phyloP scores from a whole-genome alignment of 2,888 invertebrate genomes.

The Eulithis testata region DNA sequence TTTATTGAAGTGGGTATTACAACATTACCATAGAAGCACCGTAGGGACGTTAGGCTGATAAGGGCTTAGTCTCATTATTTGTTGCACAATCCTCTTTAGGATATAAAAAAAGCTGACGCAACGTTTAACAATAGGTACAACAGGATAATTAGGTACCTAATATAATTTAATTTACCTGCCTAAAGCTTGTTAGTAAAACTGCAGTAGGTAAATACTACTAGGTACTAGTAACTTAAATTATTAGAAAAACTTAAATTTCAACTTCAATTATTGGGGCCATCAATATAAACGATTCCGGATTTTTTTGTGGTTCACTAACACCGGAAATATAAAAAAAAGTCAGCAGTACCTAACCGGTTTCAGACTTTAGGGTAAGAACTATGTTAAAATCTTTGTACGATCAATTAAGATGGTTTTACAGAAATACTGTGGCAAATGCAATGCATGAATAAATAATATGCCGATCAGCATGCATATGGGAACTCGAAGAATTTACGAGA shows the following conservation, averaged over 20 bases:
- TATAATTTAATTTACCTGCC: neutral
- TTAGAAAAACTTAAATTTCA: no score
- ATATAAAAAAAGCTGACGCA: slow-evolving; percentile 41
- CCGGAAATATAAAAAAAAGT: no score
- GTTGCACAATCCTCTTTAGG: slow-evolving; percentile 35
- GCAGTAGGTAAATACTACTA: no score
- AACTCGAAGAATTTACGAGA: slow-evolving; percentile 28
- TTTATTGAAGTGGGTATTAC: slow-evolving; percentile 13
- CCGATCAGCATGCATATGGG: slow-evolving; percentile 40
- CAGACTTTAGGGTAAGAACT: no score
- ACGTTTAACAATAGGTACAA: slow-evolving; percentile 16
- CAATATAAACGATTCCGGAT: no score
- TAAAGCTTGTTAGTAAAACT: no score
- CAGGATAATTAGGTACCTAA: slow-evolving; percentile 10
- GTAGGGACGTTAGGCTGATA: slow-evolving; percentile 28
- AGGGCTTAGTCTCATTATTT: slow-evolving; percentile 36
- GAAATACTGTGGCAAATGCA: neutral
- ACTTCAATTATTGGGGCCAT: no score
- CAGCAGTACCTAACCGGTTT: no score
- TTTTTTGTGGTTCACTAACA: no score
- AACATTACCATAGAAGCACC: slow-evolving; percentile 17
- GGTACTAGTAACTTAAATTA: no score
- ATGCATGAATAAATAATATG: slow-evolving; percentile 36
- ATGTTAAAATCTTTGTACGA: no score
- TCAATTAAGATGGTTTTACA: no score